Percentiles rank a stretch among this genome's conserved stretches.
Evolutionary conservation across 2,797 vertebrate genomes (phyloP).

Genomic region (Silurus aristotelis): DNA sequence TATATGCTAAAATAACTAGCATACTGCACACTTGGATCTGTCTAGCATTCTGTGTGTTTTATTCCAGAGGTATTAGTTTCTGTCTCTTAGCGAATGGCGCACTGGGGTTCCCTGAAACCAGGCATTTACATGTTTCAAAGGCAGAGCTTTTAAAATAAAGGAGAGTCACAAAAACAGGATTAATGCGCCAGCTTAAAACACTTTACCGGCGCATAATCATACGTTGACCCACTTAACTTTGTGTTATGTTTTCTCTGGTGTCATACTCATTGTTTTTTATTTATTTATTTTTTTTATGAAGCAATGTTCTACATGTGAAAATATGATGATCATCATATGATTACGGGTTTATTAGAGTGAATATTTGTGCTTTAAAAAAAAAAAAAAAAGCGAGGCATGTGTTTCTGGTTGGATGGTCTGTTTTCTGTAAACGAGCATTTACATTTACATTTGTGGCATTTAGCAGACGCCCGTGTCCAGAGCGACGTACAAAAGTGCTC

Average conservation of each 20-base stretch:
- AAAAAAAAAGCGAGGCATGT: not conserved
- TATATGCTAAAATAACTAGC: not conserved
- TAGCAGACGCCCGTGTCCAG: too few relatives aligned
- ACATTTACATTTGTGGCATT: too few relatives aligned
- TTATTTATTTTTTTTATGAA: slow-evolving; percentile 33
- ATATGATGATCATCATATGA: not conserved
- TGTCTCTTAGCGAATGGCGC: slow-evolving; percentile 33
- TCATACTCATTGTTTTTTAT: not conserved
- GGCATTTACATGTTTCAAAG: slow-evolving; percentile 59
- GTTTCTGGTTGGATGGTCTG: not conserved
- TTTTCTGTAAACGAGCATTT: not conserved
- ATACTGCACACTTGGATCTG: not conserved
- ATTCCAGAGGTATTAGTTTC: slow-evolving; percentile 33
- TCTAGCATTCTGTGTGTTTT: slow-evolving; percentile 17
- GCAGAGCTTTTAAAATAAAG: slow-evolving; percentile 52
- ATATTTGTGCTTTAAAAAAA: not conserved
- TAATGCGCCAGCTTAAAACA: slow-evolving; percentile 53
- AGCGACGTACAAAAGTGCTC: too few relatives aligned
- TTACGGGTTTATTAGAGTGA: not conserved
- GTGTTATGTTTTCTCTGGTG: slow-evolving; percentile 23
- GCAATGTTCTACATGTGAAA: slow-evolving; percentile 26
- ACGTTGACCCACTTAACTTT: slow-evolving; percentile 57
- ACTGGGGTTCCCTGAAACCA: slow-evolving; percentile 50
- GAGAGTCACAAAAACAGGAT: slow-evolving; percentile 52
- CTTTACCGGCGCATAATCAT: slow-evolving; percentile 54